These are phyloP conservation scores for Tenualosa thibaudeaui DNA, from an alignment of 2,797 vertebrate genomes.

Conservation along the genomic window DNA sequence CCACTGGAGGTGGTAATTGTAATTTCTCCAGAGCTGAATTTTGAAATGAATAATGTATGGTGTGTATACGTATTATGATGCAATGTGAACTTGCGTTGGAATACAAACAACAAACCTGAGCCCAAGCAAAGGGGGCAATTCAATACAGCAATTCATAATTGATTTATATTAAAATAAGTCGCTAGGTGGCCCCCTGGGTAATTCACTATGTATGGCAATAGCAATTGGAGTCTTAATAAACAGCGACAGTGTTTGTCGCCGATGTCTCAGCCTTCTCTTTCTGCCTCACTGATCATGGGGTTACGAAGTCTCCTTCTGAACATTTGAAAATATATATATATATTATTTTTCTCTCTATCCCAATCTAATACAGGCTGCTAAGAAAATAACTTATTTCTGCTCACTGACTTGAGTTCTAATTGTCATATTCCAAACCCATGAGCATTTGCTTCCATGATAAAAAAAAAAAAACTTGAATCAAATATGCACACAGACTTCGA, in stretches of 20 bases:
- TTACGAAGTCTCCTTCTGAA: slow-evolving; percentile 13
- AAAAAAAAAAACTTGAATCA: slow-evolving; percentile 55
- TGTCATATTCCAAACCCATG: slow-evolving; percentile 76
- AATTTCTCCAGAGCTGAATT: slow-evolving; percentile 46
- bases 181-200: slow-evolving; percentile 44
- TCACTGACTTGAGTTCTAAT: slow-evolving; percentile 68
- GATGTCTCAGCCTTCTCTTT: background rate
- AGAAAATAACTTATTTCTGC: slow-evolving; percentile 59
- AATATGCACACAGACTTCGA: slow-evolving; percentile 72
- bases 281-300: slow-evolving; percentile 16
- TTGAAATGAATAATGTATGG: slow-evolving; percentile 56
- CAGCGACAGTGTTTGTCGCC: slow-evolving; percentile 20
- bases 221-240: slow-evolving; percentile 37
- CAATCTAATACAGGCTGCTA: slow-evolving; percentile 12
- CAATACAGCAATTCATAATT: slow-evolving; percentile 52
- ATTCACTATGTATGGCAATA: slow-evolving; percentile 46
- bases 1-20: slow-evolving; percentile 55
- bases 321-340: slow-evolving; percentile 23
- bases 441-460: slow-evolving; percentile 50
- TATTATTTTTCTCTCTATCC: slow-evolving; percentile 26
- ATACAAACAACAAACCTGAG: slow-evolving; percentile 50
- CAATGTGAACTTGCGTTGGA: slow-evolving; percentile 49
- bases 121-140: slow-evolving; percentile 36
- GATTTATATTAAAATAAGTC: slow-evolving; percentile 54
- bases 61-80: slow-evolving; percentile 53